These are phyloP conservation scores for Tursiops truncatus DNA, from an alignment of 2,113 vertebrate genomes.

Conservation along the genomic window DNA sequence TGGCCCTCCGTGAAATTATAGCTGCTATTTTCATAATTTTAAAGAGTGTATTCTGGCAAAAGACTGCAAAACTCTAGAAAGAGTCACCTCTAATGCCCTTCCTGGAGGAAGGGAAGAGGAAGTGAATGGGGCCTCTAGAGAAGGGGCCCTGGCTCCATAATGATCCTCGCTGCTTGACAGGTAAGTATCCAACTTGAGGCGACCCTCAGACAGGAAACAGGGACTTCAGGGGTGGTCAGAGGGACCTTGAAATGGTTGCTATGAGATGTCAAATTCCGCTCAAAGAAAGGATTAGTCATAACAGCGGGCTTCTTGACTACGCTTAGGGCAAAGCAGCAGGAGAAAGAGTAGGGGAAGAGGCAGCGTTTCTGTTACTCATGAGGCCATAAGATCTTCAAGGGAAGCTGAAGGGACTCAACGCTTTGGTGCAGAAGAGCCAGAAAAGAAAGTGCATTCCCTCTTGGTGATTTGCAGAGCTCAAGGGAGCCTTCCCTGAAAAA, in stretches of 20 bases:
- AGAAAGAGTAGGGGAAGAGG: background rate
- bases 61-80: background rate
- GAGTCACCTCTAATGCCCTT: rapidly evolving
- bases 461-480: background rate
- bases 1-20: background rate
- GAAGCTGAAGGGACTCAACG: background rate
- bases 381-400: background rate
- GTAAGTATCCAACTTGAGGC: background rate
- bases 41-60: background rate
- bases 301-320: background rate
- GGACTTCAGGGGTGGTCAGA: background rate
- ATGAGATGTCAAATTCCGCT: background rate
- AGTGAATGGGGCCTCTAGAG: background rate
- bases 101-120: background rate
- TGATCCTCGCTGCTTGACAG: background rate
- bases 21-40: background rate
- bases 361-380: background rate
- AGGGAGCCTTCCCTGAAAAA: background rate
- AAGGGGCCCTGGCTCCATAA: background rate
- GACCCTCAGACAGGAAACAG: background rate
- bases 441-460: background rate
- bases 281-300: background rate
- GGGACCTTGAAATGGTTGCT: background rate
- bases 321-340: background rate
- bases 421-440: background rate